Base-by-base conservation (phyloP, 1,140 invertebrate species). In the Sipha flava region DNA sequence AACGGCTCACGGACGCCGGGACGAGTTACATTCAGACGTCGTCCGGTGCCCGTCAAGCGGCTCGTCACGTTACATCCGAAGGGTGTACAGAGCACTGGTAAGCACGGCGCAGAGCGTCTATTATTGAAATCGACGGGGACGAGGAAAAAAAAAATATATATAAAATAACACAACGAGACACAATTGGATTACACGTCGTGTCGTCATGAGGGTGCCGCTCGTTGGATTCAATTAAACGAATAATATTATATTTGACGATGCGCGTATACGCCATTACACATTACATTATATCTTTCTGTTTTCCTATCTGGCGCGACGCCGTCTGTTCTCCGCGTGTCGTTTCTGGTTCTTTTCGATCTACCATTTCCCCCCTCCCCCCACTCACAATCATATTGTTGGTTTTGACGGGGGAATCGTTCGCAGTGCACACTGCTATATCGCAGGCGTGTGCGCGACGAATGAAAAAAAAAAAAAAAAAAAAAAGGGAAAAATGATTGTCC, bases 121-220 rank as follows among this genome's bases (percentile, higher is more conserved):
- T 18, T 29, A 45, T 49, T 21, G 37, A 21, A 49, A 49, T 18
- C 14, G 40, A 18, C 7, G 1, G 12, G 29, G 29, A 59, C 1
- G n/a, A 43, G 31, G 37, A 43, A 37, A 72, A n/a, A n/a, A n/a
- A n/a, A n/a, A n/a, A n/a, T n/a, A n/a, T n/a, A n/a, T n/a, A n/a
- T n/a, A n/a, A n/a, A 72, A 72, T 31, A 73, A 75, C 49, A 21
- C 26, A 54, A 75, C 72, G 72, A 75, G 47, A 75, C 72, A 34
- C 72, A 37, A 75, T 75, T 75, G 23, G 72, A 75, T 75, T 54
- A 73, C 2, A 16, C 68, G 43, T n/a, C n/a, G n/a, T n/a, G 18
- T 21, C 16, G 21, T 54, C 7, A 21, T 21, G 6, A 68, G 29
- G 45, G 21, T 47, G 49, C 47, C 54, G 31, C 29, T 23, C n/a